Conservation (phyloP, 1,140 invertebrate genomes). For the Helicoverpa zea region DNA sequence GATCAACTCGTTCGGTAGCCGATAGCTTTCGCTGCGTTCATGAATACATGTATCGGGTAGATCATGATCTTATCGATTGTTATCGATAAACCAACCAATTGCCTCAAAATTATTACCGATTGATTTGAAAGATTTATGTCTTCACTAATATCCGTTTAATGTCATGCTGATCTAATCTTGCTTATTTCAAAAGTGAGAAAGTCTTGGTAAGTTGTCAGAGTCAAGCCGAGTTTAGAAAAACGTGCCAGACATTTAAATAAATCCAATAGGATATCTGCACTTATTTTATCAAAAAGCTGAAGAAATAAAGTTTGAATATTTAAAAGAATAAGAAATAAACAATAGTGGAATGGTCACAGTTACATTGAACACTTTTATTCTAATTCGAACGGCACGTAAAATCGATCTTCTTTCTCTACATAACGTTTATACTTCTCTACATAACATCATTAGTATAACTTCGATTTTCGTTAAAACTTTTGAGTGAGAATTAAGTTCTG, state of each 20-base stretch:
- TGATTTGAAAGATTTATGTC: neutral
- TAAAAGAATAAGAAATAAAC: conserved; percentile 1
- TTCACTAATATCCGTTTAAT: neutral
- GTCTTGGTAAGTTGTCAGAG: no score
- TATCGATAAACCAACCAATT: conserved; percentile 23
- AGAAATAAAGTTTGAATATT: neutral
- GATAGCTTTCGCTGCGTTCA: conserved; percentile 41
- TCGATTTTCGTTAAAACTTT: no score
- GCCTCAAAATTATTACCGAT: conserved; percentile 23
- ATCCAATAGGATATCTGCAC: neutral
- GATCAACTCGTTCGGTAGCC: conserved; percentile 44
- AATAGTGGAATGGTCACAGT: neutral
- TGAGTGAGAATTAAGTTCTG: no score
- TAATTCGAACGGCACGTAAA: conserved; percentile 50
- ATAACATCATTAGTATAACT: no score
- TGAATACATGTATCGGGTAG: conserved; percentile 1
- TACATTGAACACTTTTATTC: conserved; percentile 46
- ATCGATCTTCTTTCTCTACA: conserved; percentile 42
- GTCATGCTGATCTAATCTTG: neutral
- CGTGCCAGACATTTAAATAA: neutral
- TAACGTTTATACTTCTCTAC: neutral
- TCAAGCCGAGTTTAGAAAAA: neutral
- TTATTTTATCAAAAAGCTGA: no score
- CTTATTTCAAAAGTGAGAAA: conserved; percentile 23
- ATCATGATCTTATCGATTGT: conserved; percentile 36